phyloP scores from a whole-genome alignment of 2,797 vertebrate species.

The Danio tinwini region DNA sequence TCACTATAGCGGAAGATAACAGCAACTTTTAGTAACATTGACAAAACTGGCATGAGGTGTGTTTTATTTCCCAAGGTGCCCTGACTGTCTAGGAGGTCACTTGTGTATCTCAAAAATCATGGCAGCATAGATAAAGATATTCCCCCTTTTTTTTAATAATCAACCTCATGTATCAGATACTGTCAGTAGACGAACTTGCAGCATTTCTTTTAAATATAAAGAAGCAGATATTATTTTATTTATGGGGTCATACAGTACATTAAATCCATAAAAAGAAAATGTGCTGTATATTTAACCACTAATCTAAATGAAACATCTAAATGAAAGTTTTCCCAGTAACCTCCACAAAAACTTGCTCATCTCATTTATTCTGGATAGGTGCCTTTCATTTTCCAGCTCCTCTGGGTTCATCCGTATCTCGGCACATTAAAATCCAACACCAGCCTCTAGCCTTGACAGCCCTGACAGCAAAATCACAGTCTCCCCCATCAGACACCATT shows the following conservation, averaged over 20 bases:
- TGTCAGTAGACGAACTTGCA: not conserved
- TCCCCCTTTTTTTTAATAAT: not conserved
- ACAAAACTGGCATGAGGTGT: no score
- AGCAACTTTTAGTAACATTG: no score
- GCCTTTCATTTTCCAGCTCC: conserved; percentile 37
- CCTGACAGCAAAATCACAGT: conserved; percentile 57
- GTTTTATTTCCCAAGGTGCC: no score
- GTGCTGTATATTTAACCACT: not conserved
- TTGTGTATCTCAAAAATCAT: no score
- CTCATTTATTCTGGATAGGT: conserved; percentile 45
- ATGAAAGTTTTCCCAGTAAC: not conserved
- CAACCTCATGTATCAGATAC: not conserved
- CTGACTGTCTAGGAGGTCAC: no score
- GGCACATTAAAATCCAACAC: conserved; percentile 56
- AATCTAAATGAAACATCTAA: conserved; percentile 23
- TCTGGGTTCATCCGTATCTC: conserved; percentile 31
- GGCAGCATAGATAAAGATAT: not conserved
- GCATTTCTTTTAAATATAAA: not conserved
- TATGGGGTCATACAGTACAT: conserved; percentile 9
- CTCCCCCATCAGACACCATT: conserved; percentile 62
- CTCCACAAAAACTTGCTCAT: conserved; percentile 6
- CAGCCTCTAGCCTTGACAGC: conserved; percentile 56
- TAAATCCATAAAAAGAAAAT: conserved; percentile 26
- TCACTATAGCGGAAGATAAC: no score
- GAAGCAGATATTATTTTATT: conserved; percentile 1